These are phyloP conservation scores for Entomyzon cyanotis DNA, from an alignment of 2,113 vertebrate species.

Conservation along the genomic window DNA sequence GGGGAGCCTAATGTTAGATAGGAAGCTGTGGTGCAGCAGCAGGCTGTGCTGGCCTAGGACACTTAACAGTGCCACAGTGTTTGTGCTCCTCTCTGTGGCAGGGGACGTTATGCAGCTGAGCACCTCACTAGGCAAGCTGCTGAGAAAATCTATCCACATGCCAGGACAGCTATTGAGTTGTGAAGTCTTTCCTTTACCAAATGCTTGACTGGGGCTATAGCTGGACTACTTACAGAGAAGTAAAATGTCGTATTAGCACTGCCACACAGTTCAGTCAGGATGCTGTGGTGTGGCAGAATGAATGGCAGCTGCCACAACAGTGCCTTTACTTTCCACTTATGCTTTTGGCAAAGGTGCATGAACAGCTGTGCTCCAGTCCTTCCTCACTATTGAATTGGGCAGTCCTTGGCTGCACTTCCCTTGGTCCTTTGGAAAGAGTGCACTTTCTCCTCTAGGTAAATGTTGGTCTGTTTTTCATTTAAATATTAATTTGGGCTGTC, in stretches of 20 bases:
- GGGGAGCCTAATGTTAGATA: background rate
- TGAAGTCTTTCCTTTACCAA: background rate
- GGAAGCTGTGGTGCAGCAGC: background rate
- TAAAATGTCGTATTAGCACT: background rate
- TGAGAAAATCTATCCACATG: background rate
- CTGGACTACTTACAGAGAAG: background rate
- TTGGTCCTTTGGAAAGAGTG: conserved; percentile 7
- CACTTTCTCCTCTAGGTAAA: conserved; percentile 45
- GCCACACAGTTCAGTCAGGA: background rate
- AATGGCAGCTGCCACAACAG: background rate
- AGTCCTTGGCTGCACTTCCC: background rate
- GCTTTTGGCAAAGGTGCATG: background rate
- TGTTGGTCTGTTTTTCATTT: conserved; percentile 37
- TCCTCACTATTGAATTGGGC: background rate
- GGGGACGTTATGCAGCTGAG: background rate
- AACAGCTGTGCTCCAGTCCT: background rate
- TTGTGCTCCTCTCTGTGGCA: rapidly evolving
- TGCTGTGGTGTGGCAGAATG: background rate
- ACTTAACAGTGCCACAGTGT: rapidly evolving
- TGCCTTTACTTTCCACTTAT: background rate
- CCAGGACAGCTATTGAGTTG: background rate
- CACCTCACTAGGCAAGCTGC: background rate
- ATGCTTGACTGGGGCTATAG: background rate
- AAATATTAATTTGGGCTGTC: conserved; percentile 69
- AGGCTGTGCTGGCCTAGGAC: background rate